A percentile compares a stretch with the other conserved stretches of the same genome.
Evolutionary conservation across 2,888 invertebrate genomes (phyloP).

Genomic region (Halictus ligatus): DNA sequence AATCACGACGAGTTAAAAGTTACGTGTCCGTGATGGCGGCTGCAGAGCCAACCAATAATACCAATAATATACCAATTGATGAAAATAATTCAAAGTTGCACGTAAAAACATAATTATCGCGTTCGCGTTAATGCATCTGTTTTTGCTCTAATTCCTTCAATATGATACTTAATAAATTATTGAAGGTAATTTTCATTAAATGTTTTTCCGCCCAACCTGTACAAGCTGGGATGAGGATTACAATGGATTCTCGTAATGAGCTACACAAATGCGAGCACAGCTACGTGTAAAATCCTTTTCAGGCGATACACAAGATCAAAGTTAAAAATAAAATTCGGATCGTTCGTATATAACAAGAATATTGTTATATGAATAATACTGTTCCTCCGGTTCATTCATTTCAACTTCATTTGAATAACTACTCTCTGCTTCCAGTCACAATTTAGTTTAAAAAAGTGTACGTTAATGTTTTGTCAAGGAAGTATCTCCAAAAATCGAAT

Average conservation of each 20-base stretch:
- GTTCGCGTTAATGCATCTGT: constrained; percentile 25
- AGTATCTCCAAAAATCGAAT: not conserved
- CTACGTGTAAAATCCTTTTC: not conserved
- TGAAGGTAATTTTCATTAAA: constrained; percentile 47
- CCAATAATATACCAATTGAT: too few species aligned
- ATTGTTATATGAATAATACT: not conserved
- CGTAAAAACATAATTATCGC: constrained; percentile 41
- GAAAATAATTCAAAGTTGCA: constrained; percentile 29
- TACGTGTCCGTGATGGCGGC: not conserved
- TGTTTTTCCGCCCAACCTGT: not conserved
- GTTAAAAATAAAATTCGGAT: constrained; percentile 15
- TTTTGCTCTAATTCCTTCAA: constrained; percentile 21
- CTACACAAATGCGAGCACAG: not conserved
- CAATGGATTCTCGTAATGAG: constrained; percentile 45
- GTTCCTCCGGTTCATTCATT: not conserved
- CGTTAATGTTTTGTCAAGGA: not conserved
- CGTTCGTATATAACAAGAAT: not conserved
- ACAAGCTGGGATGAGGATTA: not conserved
- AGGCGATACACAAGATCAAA: not conserved
- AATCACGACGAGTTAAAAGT: not conserved
- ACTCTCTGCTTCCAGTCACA: not conserved
- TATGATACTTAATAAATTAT: constrained; percentile 37
- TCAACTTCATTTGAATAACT: not conserved
- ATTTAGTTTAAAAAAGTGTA: not conserved
- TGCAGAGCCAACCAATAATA: not conserved